These are phyloP conservation scores for Vireo griseus DNA, from an alignment of 2,797 vertebrate genomes.

Conservation along the genomic window DNA sequence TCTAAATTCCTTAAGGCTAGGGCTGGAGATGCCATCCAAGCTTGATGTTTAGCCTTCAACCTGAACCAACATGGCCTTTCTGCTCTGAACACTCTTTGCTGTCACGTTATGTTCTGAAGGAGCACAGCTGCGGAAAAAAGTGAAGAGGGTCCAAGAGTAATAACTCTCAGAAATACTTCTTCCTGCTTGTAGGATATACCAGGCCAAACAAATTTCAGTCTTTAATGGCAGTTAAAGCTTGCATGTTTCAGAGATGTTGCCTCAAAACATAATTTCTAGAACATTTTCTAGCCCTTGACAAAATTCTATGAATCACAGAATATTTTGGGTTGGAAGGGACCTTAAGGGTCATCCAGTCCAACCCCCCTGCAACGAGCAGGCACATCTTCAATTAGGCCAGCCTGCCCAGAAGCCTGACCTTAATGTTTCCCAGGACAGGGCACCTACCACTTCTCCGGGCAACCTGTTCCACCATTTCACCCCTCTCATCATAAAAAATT, in stretches of 20 bases:
- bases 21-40: background rate
- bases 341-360: background rate
- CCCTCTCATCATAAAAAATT: background rate
- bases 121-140: background rate
- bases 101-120: accelerated
- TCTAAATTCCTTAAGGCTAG: background rate
- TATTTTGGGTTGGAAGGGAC: background rate
- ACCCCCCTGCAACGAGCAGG: background rate
- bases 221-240: background rate
- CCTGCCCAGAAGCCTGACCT: background rate
- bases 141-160: background rate
- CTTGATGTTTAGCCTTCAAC: background rate
- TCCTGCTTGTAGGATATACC: background rate
- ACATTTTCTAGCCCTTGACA: background rate
- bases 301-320: background rate
- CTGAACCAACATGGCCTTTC: background rate
- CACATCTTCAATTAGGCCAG: background rate
- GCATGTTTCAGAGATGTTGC: background rate
- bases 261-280: background rate
- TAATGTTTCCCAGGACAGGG: background rate
- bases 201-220: background rate
- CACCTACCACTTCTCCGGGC: background rate
- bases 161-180: background rate
- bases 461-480: background rate
- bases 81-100: background rate